These are phyloP conservation scores for Drosophila anomelani DNA, from an alignment of 2,888 invertebrate genomes.

Conservation along the genomic window DNA sequence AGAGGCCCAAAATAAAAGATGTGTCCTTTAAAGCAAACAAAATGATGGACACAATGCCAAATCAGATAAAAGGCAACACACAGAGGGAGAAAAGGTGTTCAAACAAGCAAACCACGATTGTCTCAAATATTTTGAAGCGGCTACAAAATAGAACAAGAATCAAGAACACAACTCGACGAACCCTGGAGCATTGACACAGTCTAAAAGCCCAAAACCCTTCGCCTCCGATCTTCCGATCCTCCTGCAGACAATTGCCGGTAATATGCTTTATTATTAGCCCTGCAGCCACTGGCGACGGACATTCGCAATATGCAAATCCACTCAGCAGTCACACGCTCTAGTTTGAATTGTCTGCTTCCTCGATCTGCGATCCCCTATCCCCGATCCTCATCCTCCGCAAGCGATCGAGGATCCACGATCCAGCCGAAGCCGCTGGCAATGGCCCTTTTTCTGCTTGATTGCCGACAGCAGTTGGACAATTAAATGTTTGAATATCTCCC, in stretches of 20 bases:
- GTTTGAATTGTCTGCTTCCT: conserved; percentile 77
- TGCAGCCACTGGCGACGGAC: conserved; percentile 48
- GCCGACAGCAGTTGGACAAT: conserved; percentile 74
- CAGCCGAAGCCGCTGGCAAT: conserved; percentile 20
- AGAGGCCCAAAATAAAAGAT: conserved; percentile 42
- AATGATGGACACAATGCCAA: conserved; percentile 69
- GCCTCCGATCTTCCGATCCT: conserved; percentile 15
- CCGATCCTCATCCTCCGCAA: conserved; percentile 37
- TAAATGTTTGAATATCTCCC: conserved; percentile 73
- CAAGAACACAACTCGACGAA: conserved; percentile 43
- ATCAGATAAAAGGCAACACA: conserved; percentile 66
- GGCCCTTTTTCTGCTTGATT: conserved; percentile 72
- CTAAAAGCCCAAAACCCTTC: conserved; percentile 25
- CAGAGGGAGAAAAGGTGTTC: conserved; percentile 70
- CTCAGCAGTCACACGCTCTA: conserved; percentile 78
- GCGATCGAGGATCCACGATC: conserved; percentile 50
- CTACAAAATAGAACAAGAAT: conserved; percentile 70
- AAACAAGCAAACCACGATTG: conserved; percentile 81
- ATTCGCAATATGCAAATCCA: conserved; percentile 72
- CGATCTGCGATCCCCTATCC: conserved; percentile 51
- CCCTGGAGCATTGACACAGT: conserved; percentile 39
- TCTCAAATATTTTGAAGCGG: conserved; percentile 79
- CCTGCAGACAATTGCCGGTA: conserved; percentile 72
- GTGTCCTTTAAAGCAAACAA: conserved; percentile 78
- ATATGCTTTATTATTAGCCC: conserved; percentile 80